These are phyloP conservation scores for Sphaeridia pumilis DNA, from an alignment of 2,888 invertebrate species.

Conservation along the genomic window DNA sequence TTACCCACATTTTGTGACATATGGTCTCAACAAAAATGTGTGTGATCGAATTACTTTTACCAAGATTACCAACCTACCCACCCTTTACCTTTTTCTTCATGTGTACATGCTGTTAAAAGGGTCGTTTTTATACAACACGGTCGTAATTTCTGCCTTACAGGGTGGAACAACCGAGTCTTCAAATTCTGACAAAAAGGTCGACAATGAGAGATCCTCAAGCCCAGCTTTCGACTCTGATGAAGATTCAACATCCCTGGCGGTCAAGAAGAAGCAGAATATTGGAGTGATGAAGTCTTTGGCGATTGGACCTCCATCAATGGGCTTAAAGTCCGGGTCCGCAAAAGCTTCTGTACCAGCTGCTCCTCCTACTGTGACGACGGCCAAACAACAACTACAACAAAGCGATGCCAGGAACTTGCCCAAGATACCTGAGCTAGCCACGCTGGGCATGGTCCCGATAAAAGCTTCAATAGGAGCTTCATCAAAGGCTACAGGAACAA, in stretches of 20 bases:
- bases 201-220: conserved; percentile 71
- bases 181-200: conserved; percentile 28
- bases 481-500: not conserved
- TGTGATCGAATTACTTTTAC: no score
- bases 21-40: no score
- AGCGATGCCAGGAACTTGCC: not conserved
- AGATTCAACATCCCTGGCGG: conserved; percentile 51
- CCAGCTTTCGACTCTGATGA: conserved; percentile 93
- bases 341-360: not conserved
- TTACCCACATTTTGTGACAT: no score
- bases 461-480: not conserved
- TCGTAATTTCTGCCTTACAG: no score
- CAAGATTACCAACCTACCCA: no score
- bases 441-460: not conserved
- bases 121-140: no score
- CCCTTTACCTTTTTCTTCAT: not conserved
- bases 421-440: conserved; percentile 4
- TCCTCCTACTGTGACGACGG: not conserved
- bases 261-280: conserved; percentile 30
- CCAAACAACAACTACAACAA: not conserved
- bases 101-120: no score
- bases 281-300: not conserved
- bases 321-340: not conserved
- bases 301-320: not conserved
- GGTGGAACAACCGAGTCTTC: conserved; percentile 23